phyloP scores from a whole-genome alignment of 2,888 invertebrate species.

The Rhagonycha fulva region DNA sequence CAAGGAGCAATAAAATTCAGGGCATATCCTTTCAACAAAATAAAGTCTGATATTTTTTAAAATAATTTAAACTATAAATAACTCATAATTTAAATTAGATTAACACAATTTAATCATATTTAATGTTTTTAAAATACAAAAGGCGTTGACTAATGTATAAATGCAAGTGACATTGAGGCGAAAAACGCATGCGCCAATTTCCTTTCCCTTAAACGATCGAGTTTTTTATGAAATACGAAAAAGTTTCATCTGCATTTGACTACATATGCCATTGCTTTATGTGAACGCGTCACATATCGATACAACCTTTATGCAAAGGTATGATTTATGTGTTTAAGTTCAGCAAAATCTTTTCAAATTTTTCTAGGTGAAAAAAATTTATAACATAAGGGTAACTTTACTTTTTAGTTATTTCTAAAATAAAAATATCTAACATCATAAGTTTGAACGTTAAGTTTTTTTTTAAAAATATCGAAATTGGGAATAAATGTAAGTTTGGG shows the following conservation, averaged over 20 bases:
- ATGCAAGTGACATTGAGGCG: constrained; percentile 10
- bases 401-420: neutral
- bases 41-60: neutral
- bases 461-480: neutral
- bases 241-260: constrained; percentile 17
- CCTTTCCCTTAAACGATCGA: constrained; percentile 4
- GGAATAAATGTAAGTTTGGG: neutral
- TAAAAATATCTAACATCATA: neutral
- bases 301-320: constrained; percentile 9
- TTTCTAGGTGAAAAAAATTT: neutral
- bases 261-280: constrained; percentile 14
- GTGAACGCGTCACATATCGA: constrained; percentile 16
- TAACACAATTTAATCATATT: neutral
- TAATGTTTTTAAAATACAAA: neutral
- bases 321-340: constrained; percentile 17
- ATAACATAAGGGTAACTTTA: neutral
- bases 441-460: neutral
- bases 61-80: neutral
- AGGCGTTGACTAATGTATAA: neutral
- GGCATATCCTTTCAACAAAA: neutral
- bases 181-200: constrained; percentile 15
- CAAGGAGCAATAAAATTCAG: neutral
- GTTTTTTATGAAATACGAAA: constrained; percentile 6
- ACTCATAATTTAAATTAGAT: neutral
- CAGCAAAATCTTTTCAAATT: constrained; percentile 1